Conservation (phyloP, 2,797 vertebrate genomes). For the Merluccius polli region DNA sequence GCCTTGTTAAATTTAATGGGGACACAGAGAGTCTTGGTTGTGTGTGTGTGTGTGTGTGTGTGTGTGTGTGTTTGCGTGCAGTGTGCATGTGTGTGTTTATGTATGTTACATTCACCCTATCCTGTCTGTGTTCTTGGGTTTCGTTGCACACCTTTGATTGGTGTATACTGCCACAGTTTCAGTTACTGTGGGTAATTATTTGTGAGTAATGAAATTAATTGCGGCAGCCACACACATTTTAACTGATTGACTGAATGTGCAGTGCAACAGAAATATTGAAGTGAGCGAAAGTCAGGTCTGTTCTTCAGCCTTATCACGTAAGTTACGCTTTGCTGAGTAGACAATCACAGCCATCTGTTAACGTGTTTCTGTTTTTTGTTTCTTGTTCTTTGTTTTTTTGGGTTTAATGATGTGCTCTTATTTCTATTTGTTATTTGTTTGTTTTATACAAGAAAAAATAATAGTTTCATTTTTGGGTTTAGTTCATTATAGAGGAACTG, state of each 20-base stretch:
- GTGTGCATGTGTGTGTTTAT: too few species aligned
- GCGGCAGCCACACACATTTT: not conserved
- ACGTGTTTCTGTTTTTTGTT: not conserved
- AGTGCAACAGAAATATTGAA: not conserved
- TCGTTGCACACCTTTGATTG: not conserved
- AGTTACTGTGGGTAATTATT: not conserved
- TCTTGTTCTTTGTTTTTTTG: not conserved
- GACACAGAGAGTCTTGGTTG: not conserved
- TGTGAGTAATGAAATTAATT: not conserved
- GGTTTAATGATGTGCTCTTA: too few species aligned
- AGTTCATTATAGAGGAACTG: not conserved
- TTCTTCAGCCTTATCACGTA: not conserved
- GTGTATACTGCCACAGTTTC: not conserved
- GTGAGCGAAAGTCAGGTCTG: not conserved
- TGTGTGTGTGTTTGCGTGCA: too few species aligned
- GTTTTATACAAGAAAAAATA: too few species aligned
- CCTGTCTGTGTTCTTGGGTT: not conserved
- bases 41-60: not conserved
- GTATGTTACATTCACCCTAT: not conserved
- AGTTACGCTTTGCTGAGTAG: not conserved
- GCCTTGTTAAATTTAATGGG: not conserved
- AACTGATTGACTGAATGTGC: not conserved
- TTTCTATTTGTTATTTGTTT: too few species aligned
- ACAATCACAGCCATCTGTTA: not conserved
- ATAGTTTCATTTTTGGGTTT: too few species aligned